Conservation (phyloP, 2,888 invertebrate species). For the Theristus sp. region DNA sequence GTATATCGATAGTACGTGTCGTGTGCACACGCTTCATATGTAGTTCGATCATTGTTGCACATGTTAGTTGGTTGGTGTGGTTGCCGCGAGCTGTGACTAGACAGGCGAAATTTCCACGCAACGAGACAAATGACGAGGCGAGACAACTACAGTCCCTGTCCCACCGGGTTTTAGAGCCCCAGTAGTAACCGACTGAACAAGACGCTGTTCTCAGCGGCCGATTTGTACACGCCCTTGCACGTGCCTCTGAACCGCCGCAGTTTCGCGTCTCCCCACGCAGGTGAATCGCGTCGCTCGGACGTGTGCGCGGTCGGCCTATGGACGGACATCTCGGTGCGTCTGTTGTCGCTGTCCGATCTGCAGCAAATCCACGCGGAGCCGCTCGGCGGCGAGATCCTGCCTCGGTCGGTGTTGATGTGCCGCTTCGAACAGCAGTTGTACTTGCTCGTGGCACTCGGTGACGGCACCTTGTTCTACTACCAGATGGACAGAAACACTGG, state of each 20-base stretch:
- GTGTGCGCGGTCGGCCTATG: constrained; percentile 80
- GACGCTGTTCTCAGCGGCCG: too few relatives aligned
- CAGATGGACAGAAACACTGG: constrained; percentile 46
- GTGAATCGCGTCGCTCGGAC: constrained; percentile 34
- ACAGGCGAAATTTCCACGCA: too few relatives aligned
- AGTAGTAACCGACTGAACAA: too few relatives aligned
- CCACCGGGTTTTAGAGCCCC: too few relatives aligned
- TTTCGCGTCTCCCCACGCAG: too few relatives aligned
- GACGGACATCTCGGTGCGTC: constrained; percentile 83
- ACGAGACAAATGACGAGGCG: too few relatives aligned
- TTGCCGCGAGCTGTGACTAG: too few relatives aligned
- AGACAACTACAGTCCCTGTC: too few relatives aligned
- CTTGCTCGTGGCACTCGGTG: constrained; percentile 58
- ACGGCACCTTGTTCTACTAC: constrained; percentile 94
- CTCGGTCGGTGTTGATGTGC: constrained; percentile 80
- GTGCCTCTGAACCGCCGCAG: too few relatives aligned
- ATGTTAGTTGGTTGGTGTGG: too few relatives aligned
- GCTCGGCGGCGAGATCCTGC: constrained; percentile 57
- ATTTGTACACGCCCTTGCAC: too few relatives aligned
- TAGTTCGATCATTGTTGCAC: too few relatives aligned
- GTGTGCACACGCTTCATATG: background rate
- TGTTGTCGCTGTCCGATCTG: constrained; percentile 60
- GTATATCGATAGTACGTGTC: background rate
- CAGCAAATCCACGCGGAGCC: constrained; percentile 31
- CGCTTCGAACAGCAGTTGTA: constrained; percentile 66